phyloP scores from a whole-genome alignment of 2,888 invertebrate genomes.

The Amblyjoppa fuscipennis region DNA sequence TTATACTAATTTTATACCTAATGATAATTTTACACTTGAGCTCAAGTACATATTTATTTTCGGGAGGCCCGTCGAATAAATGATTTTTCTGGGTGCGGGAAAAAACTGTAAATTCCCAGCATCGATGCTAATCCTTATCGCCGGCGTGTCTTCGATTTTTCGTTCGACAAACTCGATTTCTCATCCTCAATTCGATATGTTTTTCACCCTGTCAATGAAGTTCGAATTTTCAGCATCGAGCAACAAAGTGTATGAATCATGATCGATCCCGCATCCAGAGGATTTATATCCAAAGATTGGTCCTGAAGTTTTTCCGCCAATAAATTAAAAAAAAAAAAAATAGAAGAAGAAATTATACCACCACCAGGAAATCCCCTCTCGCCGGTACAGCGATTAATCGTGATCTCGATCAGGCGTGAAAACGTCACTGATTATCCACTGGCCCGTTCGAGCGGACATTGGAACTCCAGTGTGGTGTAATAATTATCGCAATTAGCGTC shows the following conservation, averaged over 20 bases:
- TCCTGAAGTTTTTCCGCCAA: too few relatives aligned
- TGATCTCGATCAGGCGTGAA: conserved; percentile 16
- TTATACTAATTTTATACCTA: too few relatives aligned
- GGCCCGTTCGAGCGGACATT: conserved; percentile 2
- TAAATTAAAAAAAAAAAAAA: neutral
- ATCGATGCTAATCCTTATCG: neutral
- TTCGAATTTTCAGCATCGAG: too few relatives aligned
- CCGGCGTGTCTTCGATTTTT: neutral
- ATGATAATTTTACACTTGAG: too few relatives aligned
- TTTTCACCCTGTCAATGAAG: neutral
- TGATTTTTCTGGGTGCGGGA: too few relatives aligned
- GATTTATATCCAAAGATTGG: too few relatives aligned
- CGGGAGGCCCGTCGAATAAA: too few relatives aligned
- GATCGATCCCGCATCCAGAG: too few relatives aligned
- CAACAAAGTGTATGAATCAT: too few relatives aligned
- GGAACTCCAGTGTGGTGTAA: conserved; percentile 35
- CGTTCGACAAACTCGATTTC: neutral
- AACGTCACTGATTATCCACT: conserved; percentile 32
- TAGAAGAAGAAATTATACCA: neutral
- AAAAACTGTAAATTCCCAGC: neutral
- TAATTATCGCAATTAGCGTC: conserved; percentile 40
- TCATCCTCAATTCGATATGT: neutral
- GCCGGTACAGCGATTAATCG: neutral
- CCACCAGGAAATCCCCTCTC: neutral
- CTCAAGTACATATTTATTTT: too few relatives aligned